These are phyloP conservation scores for Drosophila malerkotliana DNA, from an alignment of 1,140 invertebrate genomes.

Conservation along the genomic window DNA sequence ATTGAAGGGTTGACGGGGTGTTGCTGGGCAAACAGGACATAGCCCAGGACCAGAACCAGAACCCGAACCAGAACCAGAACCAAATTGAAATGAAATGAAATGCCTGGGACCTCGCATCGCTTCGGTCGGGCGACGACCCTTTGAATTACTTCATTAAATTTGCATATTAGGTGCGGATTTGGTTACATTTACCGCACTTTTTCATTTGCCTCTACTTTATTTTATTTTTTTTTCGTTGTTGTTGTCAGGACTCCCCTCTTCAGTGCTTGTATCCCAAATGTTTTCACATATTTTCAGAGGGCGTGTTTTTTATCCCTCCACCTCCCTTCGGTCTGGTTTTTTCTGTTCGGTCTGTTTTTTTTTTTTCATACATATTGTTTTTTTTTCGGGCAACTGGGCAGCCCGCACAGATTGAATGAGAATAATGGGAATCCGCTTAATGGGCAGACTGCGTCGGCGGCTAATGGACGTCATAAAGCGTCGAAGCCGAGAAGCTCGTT, in stretches of 20 bases:
- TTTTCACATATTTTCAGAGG: neutral
- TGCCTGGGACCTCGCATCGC: slow-evolving; percentile 17
- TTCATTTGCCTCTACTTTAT: slow-evolving; percentile 32
- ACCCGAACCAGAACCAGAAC: slow-evolving; percentile 4
- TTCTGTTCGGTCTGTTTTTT: slow-evolving; percentile 5
- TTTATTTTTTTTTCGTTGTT: slow-evolving; percentile 5
- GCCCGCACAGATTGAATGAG: slow-evolving; percentile 45
- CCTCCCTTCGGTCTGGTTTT: neutral
- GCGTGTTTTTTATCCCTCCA: slow-evolving; percentile 4
- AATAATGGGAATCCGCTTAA: slow-evolving; percentile 56
- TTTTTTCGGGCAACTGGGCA: neutral
- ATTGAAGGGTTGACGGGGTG: slow-evolving; percentile 17
- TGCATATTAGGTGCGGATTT: slow-evolving; percentile 80
- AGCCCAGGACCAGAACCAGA: neutral
- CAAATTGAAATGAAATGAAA: slow-evolving; percentile 72
- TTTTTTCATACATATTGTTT: neutral
- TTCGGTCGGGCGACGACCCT: slow-evolving; percentile 49
- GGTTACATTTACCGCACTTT: slow-evolving; percentile 69
- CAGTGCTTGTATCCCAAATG: neutral
- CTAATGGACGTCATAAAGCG: slow-evolving; percentile 52
- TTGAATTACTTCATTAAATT: slow-evolving; percentile 82
- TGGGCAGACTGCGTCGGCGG: slow-evolving; percentile 36
- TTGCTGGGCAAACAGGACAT: slow-evolving; percentile 44
- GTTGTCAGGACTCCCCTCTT: neutral
- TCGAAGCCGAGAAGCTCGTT: slow-evolving; percentile 23